A percentile compares a stretch with the other conserved stretches of the same genome.
Conservation (phyloP, 2,888 invertebrate species). For the Catocala nupta region DNA sequence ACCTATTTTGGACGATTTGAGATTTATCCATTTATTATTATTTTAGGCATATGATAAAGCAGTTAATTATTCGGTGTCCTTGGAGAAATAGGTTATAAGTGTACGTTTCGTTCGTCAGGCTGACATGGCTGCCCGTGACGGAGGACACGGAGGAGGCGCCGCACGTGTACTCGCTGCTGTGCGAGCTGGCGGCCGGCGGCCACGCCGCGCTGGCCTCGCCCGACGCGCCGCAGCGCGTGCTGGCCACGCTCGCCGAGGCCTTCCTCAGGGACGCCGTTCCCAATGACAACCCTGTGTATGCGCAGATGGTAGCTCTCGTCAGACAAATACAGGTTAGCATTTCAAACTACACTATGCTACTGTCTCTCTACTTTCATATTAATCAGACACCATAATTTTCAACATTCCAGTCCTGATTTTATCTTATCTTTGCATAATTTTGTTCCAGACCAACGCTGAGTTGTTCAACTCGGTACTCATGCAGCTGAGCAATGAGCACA, state of each 20-base stretch:
- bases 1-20: not conserved
- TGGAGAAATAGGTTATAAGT: no score
- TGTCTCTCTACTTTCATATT: no score
- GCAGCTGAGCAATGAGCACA: conserved; percentile 92
- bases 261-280: conserved; percentile 94
- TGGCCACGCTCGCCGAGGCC: conserved; percentile 96
- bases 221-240: conserved; percentile 95
- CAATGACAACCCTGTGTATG: conserved; percentile 90
- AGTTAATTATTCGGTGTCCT: no score
- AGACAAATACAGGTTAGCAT: conserved; percentile 93
- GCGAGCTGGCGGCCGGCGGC: conserved; percentile 97
- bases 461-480: conserved; percentile 93
- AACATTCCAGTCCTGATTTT: no score
- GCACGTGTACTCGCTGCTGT: conserved; percentile 97
- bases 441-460: conserved; percentile 90
- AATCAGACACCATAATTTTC: no score
- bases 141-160: conserved; percentile 99
- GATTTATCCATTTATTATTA: no score
- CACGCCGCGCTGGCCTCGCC: conserved; percentile 95
- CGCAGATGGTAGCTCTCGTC: conserved; percentile 94
- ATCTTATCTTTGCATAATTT: not conserved
- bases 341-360: not conserved
- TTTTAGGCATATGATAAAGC: no score
- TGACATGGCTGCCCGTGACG: conserved; percentile 98
- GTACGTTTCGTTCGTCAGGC: conserved; percentile 74